Percentiles rank a stretch among this genome's conserved stretches.
Evolutionary conservation across 2,113 vertebrate species (phyloP).

Genomic region (Carassius auratus): DNA sequence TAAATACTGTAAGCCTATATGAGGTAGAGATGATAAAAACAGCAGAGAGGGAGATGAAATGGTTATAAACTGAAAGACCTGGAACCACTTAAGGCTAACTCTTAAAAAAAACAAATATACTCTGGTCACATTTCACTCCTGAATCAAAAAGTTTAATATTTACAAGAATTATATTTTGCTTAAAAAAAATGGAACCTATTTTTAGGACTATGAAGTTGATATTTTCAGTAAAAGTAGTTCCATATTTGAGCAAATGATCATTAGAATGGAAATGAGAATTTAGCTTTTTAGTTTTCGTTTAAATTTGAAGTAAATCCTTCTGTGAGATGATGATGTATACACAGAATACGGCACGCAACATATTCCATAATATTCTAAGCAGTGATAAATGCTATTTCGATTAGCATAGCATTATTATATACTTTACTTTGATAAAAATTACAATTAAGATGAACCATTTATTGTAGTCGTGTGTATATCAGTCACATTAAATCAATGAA

Average conservation of each 20-base stretch:
- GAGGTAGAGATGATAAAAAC: slow-evolving; percentile 27
- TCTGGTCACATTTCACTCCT: background rate
- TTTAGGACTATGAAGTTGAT: background rate
- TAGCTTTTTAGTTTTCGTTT: background rate
- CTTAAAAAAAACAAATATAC: background rate
- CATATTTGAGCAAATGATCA: background rate
- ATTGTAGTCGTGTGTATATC: no score
- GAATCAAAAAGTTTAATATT: background rate
- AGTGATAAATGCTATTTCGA: no score
- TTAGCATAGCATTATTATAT: no score
- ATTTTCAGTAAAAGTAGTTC: no score
- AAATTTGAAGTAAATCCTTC: background rate
- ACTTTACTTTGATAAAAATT: no score
- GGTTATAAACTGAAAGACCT: background rate
- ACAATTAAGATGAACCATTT: no score
- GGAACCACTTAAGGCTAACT: no score
- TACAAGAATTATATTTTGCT: background rate
- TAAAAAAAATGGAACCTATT: background rate
- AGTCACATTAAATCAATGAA: no score
- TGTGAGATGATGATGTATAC: no score
- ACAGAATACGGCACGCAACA: no score
- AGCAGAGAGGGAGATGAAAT: slow-evolving; percentile 41
- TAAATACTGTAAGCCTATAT: background rate
- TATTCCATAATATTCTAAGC: no score
- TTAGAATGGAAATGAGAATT: no score